Evolutionary conservation across 1,140 invertebrate genomes (phyloP), one percentile per base, ranked within the genome.

Genomic region (Monochamus saltuarius): DNA sequence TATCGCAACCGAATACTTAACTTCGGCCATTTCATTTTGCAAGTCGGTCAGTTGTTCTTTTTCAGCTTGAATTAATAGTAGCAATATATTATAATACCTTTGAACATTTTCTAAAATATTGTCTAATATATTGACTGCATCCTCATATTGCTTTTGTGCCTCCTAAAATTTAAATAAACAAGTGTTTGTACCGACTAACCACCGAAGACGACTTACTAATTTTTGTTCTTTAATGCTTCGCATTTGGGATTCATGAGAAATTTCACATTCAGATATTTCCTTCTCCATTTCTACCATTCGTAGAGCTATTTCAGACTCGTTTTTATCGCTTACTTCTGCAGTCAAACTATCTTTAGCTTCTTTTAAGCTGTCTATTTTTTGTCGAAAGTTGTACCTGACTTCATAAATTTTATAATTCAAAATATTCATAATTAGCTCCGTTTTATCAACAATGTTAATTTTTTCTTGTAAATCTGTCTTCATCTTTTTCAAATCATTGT

Each of bases 381-480:
- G n/a, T 54, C 10, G 53, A 46, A 64, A 69, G n/a, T 58, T 46
- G 35, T 61, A 62, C 29, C 52, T 55, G 2, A 64, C 57, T 45
- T 69, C 64, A 37, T 64, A 67, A 22, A 65, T 40, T 58, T 67
- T 69, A 47, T 66, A 69, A 50, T 51, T 67, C 10, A 69, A 37
- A 9, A 69, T 47, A 19, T 62, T 61, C 37, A 61, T 45, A 7
- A 61, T 64, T 3, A 67, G 37, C 19, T 69, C 67, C 7, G 56
- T 61, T 55, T 60, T 66, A 19, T 69, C 61, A 3, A 69, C 35
- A 37, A 61, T 46, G 6, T 7, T 17, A 0, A 57, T 10, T 19
- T 61, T 54, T 11, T 49, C 52, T 7, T 63, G 46, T 10, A 66
- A 36, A 22, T 40, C 54, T 10, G 53, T 57, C 45, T 45, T 59